Evolutionary conservation across 2,888 invertebrate genomes (phyloP).

Genomic region (Sturmia bella): DNA sequence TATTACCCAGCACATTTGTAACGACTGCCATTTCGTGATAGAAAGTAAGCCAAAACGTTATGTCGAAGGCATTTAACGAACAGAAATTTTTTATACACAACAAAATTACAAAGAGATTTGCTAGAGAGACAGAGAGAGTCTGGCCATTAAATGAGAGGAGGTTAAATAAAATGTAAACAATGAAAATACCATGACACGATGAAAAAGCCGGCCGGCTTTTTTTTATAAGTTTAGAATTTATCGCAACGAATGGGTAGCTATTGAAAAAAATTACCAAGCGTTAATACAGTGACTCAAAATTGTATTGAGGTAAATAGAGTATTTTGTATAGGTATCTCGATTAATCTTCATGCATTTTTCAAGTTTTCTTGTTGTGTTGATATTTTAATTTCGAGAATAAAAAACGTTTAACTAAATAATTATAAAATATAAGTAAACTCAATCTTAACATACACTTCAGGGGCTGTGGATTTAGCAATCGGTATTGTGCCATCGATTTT

Average conservation of each 20-base stretch:
- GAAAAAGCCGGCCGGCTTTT: slow-evolving; percentile 71
- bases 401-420: no score
- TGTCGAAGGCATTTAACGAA: slow-evolving; percentile 38
- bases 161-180: not conserved
- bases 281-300: no score
- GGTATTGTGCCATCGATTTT: no score
- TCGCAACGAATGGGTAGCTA: not conserved
- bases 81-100: slow-evolving; percentile 12
- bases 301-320: no score
- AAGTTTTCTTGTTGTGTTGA: no score
- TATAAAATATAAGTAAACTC: no score
- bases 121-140: not conserved
- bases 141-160: not conserved
- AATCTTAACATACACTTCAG: no score
- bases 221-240: not conserved
- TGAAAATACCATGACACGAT: slow-evolving; percentile 72
- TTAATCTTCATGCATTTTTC: no score
- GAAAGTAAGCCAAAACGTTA: slow-evolving; percentile 13
- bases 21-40: slow-evolving; percentile 6
- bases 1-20: slow-evolving; percentile 44
- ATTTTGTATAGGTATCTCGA: no score
- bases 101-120: not conserved
- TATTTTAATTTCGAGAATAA: no score
- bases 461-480: no score
- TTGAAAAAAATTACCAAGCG: no score